Evolutionary conservation across 2,113 vertebrate genomes (phyloP).

Genomic region (Erythrolamprus reginae): DNA sequence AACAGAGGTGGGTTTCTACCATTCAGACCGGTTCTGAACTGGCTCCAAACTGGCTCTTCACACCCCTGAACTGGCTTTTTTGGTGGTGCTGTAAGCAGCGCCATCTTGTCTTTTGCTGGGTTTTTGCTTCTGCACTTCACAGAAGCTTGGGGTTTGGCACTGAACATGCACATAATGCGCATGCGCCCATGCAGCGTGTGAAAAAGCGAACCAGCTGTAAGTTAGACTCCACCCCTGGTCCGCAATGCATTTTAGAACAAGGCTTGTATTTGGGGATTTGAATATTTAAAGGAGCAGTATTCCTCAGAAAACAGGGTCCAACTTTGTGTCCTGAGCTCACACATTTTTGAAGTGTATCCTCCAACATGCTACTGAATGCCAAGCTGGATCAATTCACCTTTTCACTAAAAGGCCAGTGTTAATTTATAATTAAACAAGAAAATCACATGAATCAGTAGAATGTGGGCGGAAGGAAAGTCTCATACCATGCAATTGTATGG

Average conservation of each 20-base stretch:
- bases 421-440: slow-evolving; percentile 56
- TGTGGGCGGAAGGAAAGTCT: slow-evolving; percentile 54
- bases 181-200: too few relatives aligned
- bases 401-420: neutral
- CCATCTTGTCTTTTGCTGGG: too few relatives aligned
- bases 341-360: neutral
- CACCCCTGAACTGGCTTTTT: too few relatives aligned
- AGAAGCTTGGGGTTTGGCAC: too few relatives aligned
- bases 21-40: too few relatives aligned
- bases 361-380: slow-evolving; percentile 58
- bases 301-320: neutral
- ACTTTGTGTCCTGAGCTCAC: slow-evolving; percentile 37
- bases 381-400: neutral
- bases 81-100: too few relatives aligned
- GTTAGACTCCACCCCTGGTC: too few relatives aligned
- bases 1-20: too few relatives aligned
- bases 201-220: too few relatives aligned
- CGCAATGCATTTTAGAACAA: neutral
- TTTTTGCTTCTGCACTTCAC: too few relatives aligned
- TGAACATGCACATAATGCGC: too few relatives aligned
- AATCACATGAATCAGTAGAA: slow-evolving; percentile 57
- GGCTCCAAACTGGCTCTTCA: too few relatives aligned
- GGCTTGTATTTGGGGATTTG: neutral
- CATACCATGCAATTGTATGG: neutral
- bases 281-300: neutral